Base-by-base conservation (phyloP, 2,888 invertebrate genomes). In the Pammene aurita region DNA sequence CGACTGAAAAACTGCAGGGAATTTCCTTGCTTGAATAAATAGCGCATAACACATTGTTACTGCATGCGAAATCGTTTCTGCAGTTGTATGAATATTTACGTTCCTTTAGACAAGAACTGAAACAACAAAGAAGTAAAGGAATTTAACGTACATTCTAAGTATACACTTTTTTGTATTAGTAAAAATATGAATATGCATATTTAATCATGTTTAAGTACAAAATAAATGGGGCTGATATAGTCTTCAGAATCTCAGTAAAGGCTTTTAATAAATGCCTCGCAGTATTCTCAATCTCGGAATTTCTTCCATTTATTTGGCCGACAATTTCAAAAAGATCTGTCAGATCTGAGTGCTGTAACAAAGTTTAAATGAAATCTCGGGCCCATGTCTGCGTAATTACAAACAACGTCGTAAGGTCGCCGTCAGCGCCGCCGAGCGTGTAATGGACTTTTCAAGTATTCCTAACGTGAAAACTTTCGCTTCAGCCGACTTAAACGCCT, bases 381-480 rank as follows among this genome's bases (percentile, higher is more conserved):
- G 79, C 84, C 87, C 84, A 84, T 86, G 88, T 86, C 87, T 88
- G 80, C 84, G 88, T 89, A 90, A 90, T 91, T 89, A 90, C 88
- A 88, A 89, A 87, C 88, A 89, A 86, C 81, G 83, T 80, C 81
- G 83, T 85, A 83, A 87, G 86, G 88, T 86, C 84, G 84, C 77
- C 81, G 82, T 79, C 79, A 80, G 78, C 82, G 80, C 86, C 84
- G 84, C 86, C 87, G 86, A 82, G 85, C 90, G 88, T 89, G 90
- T 91, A 90, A 91, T 91, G 89, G 90, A 91, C 88, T 91, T 91
- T 87, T 86, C 90, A 90, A 90, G 91, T 90, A 90, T 90, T 90
- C 85, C 84, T 89, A 90, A 90, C 89, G 88, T 86, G 90, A 83
- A 87, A 90, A 91, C 88, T 90, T 90, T 86, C 84, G 26, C 87